Percentiles rank a stretch among this genome's conserved stretches.
These are phyloP conservation scores for Pandemis cinnamomeana DNA, from an alignment of 2,888 invertebrate species.

Conservation along the genomic window DNA sequence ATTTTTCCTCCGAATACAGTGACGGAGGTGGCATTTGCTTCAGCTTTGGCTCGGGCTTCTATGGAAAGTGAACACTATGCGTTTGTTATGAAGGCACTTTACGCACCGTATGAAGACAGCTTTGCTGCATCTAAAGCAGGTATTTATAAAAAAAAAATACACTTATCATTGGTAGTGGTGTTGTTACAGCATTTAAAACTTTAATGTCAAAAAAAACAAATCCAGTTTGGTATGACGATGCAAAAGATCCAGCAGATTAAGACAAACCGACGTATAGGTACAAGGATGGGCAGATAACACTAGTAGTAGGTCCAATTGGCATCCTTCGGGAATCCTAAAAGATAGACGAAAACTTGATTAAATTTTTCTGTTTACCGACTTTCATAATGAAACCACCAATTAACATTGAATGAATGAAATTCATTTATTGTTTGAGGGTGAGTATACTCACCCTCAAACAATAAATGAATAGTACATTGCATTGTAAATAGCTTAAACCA, in stretches of 20 bases:
- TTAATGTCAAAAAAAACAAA: background rate
- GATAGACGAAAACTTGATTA: too few species aligned
- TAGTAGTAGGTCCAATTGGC: too few species aligned
- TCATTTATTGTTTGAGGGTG: too few species aligned
- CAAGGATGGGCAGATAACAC: too few species aligned
- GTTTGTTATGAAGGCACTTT: slow-evolving; percentile 64
- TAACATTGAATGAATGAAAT: too few species aligned
- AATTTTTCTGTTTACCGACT: background rate
- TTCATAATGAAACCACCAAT: too few species aligned
- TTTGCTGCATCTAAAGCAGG: slow-evolving; percentile 76
- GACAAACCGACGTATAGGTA: too few species aligned
- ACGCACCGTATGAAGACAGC: slow-evolving; percentile 70
- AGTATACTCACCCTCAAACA: too few species aligned
- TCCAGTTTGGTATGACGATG: background rate
- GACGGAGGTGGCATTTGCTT: slow-evolving; percentile 72
- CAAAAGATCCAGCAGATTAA: too few species aligned
- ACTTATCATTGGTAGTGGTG: background rate
- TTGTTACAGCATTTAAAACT: background rate
- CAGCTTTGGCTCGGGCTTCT: slow-evolving; percentile 70
- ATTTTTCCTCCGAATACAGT: slow-evolving; percentile 74
- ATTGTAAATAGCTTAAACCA: background rate
- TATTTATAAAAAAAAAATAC: slow-evolving; percentile 47
- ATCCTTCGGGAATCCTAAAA: too few species aligned
- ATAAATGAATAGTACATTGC: background rate
- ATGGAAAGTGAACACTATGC: slow-evolving; percentile 75